phyloP scores from a whole-genome alignment of 2,113 vertebrate species.

The Coracopsis vasa region DNA sequence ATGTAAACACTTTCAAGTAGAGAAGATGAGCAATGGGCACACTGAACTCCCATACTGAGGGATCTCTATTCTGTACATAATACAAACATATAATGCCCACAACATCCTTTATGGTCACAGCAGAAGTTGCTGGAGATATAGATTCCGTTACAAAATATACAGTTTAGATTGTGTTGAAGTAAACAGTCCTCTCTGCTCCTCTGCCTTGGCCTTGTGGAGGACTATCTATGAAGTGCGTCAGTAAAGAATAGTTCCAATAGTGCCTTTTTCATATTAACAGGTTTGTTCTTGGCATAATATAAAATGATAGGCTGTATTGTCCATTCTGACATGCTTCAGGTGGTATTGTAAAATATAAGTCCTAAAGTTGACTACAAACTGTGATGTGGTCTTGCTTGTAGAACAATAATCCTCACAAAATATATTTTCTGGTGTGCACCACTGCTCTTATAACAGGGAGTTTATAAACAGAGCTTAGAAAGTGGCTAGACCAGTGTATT shows the following conservation, averaged over 20 bases:
- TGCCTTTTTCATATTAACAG: neutral
- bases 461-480: neutral
- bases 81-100: neutral
- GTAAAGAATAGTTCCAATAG: neutral
- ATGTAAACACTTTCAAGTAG: neutral
- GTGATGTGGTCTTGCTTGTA: neutral
- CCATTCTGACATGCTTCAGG: neutral
- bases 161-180: neutral
- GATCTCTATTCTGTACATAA: neutral
- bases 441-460: neutral
- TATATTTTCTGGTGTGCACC: neutral
- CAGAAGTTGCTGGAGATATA: neutral
- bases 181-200: neutral
- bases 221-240: neutral
- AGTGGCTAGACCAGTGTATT: neutral
- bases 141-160: neutral
- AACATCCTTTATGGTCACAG: neutral
- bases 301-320: neutral
- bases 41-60: neutral
- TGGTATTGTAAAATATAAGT: neutral
- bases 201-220: neutral
- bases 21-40: neutral
- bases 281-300: neutral
- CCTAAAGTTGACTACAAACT: neutral
- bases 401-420: neutral